Conservation (phyloP, 2,888 invertebrate genomes). For the Seira sanloemensis region DNA sequence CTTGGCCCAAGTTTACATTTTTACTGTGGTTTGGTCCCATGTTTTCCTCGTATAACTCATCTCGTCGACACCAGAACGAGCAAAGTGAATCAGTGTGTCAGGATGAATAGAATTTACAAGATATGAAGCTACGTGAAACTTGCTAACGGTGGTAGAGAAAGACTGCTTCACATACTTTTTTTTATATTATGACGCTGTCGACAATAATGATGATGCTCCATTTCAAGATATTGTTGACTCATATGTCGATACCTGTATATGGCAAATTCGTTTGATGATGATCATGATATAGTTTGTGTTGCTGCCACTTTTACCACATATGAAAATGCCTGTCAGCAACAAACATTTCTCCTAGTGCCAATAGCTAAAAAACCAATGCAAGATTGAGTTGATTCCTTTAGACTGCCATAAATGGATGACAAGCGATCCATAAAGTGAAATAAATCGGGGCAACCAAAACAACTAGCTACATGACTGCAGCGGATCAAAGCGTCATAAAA, state of each 20-base stretch:
- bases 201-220: background rate
- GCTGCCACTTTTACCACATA: slow-evolving; percentile 23
- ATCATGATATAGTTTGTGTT: slow-evolving; percentile 2
- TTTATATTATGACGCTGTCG: background rate
- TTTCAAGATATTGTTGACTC: background rate
- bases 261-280: slow-evolving; percentile 35
- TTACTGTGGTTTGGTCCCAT: background rate
- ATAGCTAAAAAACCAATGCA: background rate
- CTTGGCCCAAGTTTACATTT: slow-evolving; percentile 47
- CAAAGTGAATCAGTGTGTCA: slow-evolving; percentile 55
- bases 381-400: background rate
- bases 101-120: slow-evolving; percentile 50
- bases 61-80: background rate
- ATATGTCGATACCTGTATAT: background rate
- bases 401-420: slow-evolving; percentile 62
- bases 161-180: background rate
- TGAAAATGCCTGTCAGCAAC: slow-evolving; percentile 60
- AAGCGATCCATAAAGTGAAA: slow-evolving; percentile 55
- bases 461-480: background rate
- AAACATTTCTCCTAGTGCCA: slow-evolving; percentile 38
- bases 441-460: slow-evolving; percentile 41
- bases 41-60: background rate
- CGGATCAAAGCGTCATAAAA: slow-evolving; percentile 1
- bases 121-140: no score
- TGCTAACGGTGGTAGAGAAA: slow-evolving; percentile 1